phyloP scores from a whole-genome alignment of 2,113 vertebrate species.

The Chitala chitala region DNA sequence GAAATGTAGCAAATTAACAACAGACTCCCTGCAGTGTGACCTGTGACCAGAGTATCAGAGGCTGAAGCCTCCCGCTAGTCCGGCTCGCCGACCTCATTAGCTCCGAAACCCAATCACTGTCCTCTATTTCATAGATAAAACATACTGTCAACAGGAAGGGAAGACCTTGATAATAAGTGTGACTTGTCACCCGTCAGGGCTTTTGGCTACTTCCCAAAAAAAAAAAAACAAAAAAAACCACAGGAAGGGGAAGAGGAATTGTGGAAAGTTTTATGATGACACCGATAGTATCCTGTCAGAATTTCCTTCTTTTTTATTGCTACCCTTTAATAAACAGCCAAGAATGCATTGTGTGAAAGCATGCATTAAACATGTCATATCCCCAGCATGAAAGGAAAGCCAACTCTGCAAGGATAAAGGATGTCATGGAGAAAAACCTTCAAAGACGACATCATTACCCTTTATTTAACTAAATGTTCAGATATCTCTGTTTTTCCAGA shows the following conservation, averaged over 20 bases:
- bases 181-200: conserved; percentile 9
- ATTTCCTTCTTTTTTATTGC: conserved; percentile 6
- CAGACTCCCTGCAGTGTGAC: conserved; percentile 34
- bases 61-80: conserved; percentile 36
- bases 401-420: not conserved
- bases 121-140: conserved; percentile 37
- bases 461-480: no score
- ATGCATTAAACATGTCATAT: not conserved
- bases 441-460: not conserved
- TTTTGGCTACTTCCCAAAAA: conserved; percentile 19
- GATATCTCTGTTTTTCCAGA: not conserved
- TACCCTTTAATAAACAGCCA: not conserved
- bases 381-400: not conserved
- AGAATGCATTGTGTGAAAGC: not conserved
- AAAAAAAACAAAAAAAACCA: conserved; percentile 18
- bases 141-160: conserved; percentile 9
- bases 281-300: conserved; percentile 29
- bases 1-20: conserved; percentile 39
- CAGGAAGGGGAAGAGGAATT: not conserved
- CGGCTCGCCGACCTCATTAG: conserved; percentile 46
- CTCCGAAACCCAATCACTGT: conserved; percentile 43
- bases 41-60: conserved; percentile 36
- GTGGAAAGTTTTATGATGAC: conserved; percentile 16
- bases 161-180: not conserved
- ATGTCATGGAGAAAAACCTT: not conserved